Percentiles rank a stretch among this genome's conserved stretches.
These are phyloP conservation scores for Centrocercus urophasianus DNA, from an alignment of 2,113 vertebrate species.

Conservation along the genomic window DNA sequence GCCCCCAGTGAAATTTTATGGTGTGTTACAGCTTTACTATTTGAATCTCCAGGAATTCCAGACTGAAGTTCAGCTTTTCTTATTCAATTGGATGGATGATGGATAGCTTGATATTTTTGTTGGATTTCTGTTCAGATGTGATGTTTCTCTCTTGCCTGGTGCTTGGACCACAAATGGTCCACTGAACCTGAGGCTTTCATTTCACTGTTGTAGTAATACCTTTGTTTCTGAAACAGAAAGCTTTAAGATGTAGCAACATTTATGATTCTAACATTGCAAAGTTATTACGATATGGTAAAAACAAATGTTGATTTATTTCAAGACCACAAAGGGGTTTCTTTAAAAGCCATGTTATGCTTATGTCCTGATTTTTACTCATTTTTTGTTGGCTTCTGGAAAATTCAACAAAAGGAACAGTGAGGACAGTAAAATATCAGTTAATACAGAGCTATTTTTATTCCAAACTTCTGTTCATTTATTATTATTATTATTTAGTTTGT, in stretches of 20 bases:
- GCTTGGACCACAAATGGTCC: neutral
- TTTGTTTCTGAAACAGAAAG: constrained; percentile 16
- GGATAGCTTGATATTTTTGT: neutral
- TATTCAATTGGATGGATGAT: neutral
- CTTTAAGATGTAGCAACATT: neutral
- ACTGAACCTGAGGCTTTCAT: neutral
- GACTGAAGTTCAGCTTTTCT: neutral
- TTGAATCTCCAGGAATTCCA: neutral
- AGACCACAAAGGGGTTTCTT: neutral
- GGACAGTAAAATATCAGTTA: constrained; percentile 41
- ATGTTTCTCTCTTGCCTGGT: neutral
- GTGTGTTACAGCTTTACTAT: neutral
- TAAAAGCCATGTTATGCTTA: constrained; percentile 1
- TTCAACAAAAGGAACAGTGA: constrained; percentile 38
- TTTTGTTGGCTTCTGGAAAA: constrained; percentile 37
- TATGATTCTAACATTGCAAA: constrained; percentile 25
- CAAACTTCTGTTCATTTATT: constrained; percentile 44
- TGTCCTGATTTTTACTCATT: neutral
- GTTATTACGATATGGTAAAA: neutral
- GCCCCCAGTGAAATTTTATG: neutral
- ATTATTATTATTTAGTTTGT: neutral
- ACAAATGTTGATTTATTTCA: neutral
- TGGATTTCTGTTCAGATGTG: neutral
- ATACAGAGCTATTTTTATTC: constrained; percentile 50
- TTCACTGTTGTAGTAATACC: neutral